phyloP scores from a whole-genome alignment of 30 jellyfish, hydroid and myxozoan genomes.

The Morbakka virulenta region DNA sequence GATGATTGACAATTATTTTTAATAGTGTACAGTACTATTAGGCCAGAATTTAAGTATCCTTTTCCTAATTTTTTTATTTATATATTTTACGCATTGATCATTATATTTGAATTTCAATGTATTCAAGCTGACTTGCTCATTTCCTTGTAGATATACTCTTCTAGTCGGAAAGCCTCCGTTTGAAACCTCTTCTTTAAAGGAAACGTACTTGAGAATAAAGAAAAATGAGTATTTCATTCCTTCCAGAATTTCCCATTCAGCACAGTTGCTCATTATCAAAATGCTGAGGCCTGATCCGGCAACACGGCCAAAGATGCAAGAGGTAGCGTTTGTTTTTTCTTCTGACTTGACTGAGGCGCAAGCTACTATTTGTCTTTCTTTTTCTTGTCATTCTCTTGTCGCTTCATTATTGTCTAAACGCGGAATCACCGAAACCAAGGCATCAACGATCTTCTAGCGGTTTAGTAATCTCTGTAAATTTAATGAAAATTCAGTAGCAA shows the following conservation, averaged over 20 bases:
- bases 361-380: no score
- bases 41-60: background rate
- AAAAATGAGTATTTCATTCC: constrained; percentile 95
- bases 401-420: no score
- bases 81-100: background rate
- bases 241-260: constrained; percentile 84
- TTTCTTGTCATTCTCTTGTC: no score
- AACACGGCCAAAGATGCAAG: constrained; percentile 89
- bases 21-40: no score
- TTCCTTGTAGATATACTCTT: constrained; percentile 66
- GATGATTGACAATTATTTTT: no score
- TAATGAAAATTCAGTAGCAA: no score
- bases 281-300: constrained; percentile 93
- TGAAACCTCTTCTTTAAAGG: constrained; percentile 91
- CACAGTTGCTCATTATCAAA: constrained; percentile 92
- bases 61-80: background rate
- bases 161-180: constrained; percentile 99
- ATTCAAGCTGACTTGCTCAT: background rate
- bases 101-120: no score
- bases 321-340: no score
- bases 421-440: no score
- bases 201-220: constrained; percentile 93
- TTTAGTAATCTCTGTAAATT: no score
- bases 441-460: no score
- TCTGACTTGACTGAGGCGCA: no score